Evolutionary conservation across 2,888 invertebrate genomes (phyloP).

Genomic region (Agrochola litura): DNA sequence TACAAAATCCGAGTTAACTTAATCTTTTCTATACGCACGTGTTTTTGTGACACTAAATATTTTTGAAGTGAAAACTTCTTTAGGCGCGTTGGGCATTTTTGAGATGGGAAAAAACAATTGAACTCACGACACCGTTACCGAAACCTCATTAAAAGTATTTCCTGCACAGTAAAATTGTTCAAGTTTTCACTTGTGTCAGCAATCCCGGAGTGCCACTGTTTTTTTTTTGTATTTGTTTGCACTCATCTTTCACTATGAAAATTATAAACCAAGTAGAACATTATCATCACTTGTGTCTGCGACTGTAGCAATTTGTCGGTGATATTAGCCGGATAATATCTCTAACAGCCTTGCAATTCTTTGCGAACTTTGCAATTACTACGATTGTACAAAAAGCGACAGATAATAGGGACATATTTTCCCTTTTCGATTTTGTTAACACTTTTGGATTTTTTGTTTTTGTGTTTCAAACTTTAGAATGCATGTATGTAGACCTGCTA

Average conservation of each 20-base stretch:
- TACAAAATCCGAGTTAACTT: too few species aligned
- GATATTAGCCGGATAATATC: slow-evolving; percentile 70
- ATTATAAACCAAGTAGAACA: neutral
- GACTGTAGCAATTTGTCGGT: slow-evolving; percentile 74
- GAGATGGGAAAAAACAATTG: too few species aligned
- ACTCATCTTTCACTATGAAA: neutral
- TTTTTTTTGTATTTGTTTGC: neutral
- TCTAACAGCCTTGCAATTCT: slow-evolving; percentile 68
- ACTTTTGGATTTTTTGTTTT: neutral
- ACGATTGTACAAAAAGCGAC: slow-evolving; percentile 26
- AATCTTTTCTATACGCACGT: neutral
- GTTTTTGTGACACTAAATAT: too few species aligned
- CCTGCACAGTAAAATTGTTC: too few species aligned
- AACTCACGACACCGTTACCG: too few species aligned
- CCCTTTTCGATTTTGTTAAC: neutral
- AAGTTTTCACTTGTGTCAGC: too few species aligned
- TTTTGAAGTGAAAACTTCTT: too few species aligned
- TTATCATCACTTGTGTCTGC: slow-evolving; percentile 51
- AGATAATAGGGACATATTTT: slow-evolving; percentile 6
- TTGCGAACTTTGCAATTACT: slow-evolving; percentile 62
- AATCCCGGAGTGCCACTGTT: too few species aligned
- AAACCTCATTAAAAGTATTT: too few species aligned
- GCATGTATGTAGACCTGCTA: too few species aligned
- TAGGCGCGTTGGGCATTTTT: too few species aligned
- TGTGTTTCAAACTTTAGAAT: neutral